Conservation (phyloP, 1,140 invertebrate genomes). For the Holotrichia oblita region DNA sequence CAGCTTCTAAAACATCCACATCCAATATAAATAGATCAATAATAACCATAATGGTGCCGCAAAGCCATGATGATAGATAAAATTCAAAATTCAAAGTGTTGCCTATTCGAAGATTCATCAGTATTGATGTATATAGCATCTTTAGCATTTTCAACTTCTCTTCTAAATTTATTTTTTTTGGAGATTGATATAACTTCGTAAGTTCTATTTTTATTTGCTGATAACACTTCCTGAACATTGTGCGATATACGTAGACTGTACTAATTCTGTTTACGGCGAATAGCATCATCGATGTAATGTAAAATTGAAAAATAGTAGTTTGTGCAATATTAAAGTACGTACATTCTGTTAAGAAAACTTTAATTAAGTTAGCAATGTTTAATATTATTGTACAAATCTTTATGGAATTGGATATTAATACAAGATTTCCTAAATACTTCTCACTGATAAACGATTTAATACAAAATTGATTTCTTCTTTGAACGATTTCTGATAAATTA, state of each 20-base stretch:
- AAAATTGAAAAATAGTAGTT: neutral
- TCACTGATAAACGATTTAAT: neutral
- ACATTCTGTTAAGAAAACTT: neutral
- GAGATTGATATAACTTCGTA: neutral
- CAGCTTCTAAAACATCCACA: neutral
- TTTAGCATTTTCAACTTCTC: neutral
- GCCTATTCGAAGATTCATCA: neutral
- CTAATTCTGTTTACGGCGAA: neutral
- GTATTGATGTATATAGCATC: neutral
- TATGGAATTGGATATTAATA: neutral
- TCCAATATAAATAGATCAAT: neutral
- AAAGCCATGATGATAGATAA: neutral
- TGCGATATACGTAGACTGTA: neutral
- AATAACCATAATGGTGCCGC: neutral
- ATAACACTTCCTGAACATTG: neutral
- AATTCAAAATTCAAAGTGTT: neutral
- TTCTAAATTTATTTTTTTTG: neutral
- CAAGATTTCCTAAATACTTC: neutral
- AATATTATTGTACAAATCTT: neutral
- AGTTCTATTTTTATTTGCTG: neutral
- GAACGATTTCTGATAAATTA: neutral
- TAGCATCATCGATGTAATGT: neutral
- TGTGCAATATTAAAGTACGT: neutral
- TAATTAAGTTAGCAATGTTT: neutral
- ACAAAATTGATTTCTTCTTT: neutral